Conservation (phyloP, 37 sponge, comb jelly and placozoan genomes). For the Eunapius fragilis region DNA sequence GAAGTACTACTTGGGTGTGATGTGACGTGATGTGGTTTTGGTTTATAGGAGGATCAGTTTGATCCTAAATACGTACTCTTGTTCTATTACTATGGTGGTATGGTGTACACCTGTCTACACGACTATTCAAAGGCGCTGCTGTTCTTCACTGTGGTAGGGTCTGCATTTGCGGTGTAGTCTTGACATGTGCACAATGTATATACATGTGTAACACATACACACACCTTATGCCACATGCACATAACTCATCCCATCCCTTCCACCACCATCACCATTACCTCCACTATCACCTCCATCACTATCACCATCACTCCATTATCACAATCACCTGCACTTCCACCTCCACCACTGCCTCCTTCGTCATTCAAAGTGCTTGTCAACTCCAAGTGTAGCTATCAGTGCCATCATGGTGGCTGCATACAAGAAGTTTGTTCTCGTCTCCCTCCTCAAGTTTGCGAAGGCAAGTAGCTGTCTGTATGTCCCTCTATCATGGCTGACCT, state of each 20-base stretch:
- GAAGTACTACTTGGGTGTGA: no score
- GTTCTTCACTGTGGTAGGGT: conserved; percentile 80
- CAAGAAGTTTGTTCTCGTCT: conserved; percentile 91
- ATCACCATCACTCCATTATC: no score
- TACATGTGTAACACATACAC: no score
- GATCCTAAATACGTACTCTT: conserved; percentile 75
- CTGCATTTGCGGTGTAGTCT: no score
- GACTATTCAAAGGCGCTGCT: conserved; percentile 81
- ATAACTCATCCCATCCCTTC: background rate
- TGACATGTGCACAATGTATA: background rate
- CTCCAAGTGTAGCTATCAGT: conserved; percentile 86
- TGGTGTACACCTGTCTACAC: conserved; percentile 86
- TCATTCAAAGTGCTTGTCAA: conserved; percentile 71
- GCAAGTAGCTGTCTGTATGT: no score
- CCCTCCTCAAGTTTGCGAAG: conserved; percentile 87
- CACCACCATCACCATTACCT: background rate
- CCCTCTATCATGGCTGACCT: background rate
- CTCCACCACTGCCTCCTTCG: background rate
- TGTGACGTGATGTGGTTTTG: background rate
- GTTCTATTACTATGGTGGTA: conserved; percentile 96
- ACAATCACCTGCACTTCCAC: background rate
- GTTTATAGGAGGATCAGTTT: conserved; percentile 57
- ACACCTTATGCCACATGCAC: no score
- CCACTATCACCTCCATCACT: no score
- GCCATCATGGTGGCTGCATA: conserved; percentile 94